These are phyloP conservation scores for Limnephilus auricula DNA, from an alignment of 2,888 invertebrate species.

Conservation along the genomic window DNA sequence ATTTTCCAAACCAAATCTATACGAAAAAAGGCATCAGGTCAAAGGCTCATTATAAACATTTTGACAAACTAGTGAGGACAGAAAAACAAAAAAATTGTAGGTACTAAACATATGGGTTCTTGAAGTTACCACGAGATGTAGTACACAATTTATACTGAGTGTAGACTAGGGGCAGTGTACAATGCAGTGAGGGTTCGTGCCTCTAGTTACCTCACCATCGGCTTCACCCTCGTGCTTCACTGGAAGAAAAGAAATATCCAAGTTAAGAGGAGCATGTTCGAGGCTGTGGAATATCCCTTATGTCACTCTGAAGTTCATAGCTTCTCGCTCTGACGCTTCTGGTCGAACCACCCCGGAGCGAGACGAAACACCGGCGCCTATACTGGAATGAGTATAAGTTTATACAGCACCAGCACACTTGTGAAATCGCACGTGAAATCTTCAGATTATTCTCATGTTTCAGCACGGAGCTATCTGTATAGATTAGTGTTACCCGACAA, in stretches of 20 bases:
- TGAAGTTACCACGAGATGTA: not conserved
- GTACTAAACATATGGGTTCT: not conserved
- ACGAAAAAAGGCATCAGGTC: too few relatives aligned
- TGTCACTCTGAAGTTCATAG: not conserved
- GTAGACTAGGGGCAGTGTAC: not conserved
- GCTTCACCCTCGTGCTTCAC: not conserved
- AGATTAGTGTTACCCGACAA: not conserved
- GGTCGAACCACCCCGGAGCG: not conserved
- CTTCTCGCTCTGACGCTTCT: not conserved
- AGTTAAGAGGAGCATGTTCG: not conserved
- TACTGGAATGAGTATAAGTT: not conserved
- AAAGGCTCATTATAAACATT: too few relatives aligned
- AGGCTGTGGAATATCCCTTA: not conserved
- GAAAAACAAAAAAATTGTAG: too few relatives aligned
- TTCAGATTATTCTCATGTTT: conserved; percentile 5
- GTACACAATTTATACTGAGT: not conserved
- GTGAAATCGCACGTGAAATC: conserved; percentile 5
- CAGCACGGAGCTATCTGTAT: not conserved
- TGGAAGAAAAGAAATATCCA: too few relatives aligned
- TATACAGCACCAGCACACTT: not conserved
- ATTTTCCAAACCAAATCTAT: too few relatives aligned
- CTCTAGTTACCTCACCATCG: not conserved
- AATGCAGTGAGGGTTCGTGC: not conserved
- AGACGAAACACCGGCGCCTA: not conserved
- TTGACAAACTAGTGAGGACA: too few relatives aligned